A percentile compares a stretch with the other conserved stretches of the same genome.
phyloP scores from a whole-genome alignment of 2,113 vertebrate species.

The Mormyrus lacerda region DNA sequence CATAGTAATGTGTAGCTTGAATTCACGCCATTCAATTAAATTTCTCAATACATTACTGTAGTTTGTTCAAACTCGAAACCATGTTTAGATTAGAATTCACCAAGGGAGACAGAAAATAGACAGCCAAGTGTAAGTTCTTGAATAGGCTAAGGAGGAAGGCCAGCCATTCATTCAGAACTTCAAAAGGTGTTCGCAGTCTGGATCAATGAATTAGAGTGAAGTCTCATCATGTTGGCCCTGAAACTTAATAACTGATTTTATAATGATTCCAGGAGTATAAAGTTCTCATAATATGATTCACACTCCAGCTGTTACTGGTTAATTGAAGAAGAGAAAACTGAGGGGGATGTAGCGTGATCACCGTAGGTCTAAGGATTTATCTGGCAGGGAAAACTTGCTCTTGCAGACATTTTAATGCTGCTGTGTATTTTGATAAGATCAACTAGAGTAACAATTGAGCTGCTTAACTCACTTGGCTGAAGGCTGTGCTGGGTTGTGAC shows the following conservation, averaged over 20 bases:
- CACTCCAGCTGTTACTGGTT: not conserved
- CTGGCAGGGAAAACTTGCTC: not conserved
- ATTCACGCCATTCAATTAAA: not conserved
- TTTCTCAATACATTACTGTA: not conserved
- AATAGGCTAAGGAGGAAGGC: not conserved
- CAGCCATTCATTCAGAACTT: not conserved
- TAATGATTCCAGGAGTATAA: slow-evolving; percentile 1
- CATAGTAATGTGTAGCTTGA: not conserved
- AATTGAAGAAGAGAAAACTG: not conserved
- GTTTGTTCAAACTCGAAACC: not conserved
- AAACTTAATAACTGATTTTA: not conserved
- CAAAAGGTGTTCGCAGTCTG: not conserved
- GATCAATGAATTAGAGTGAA: not conserved
- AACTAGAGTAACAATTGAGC: not conserved
- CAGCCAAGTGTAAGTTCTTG: not conserved
- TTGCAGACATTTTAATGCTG: not conserved
- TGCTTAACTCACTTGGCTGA: slow-evolving; percentile 1
- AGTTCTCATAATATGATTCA: not conserved
- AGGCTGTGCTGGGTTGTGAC: not conserved
- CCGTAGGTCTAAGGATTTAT: not conserved
- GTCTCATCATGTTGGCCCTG: not conserved
- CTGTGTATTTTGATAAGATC: slow-evolving; percentile 9
- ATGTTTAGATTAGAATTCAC: not conserved
- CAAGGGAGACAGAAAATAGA: not conserved
- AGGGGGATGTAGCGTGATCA: not conserved